Evolutionary conservation across 2,113 vertebrate species (phyloP).

Genomic region (Semnornis frantzii): DNA sequence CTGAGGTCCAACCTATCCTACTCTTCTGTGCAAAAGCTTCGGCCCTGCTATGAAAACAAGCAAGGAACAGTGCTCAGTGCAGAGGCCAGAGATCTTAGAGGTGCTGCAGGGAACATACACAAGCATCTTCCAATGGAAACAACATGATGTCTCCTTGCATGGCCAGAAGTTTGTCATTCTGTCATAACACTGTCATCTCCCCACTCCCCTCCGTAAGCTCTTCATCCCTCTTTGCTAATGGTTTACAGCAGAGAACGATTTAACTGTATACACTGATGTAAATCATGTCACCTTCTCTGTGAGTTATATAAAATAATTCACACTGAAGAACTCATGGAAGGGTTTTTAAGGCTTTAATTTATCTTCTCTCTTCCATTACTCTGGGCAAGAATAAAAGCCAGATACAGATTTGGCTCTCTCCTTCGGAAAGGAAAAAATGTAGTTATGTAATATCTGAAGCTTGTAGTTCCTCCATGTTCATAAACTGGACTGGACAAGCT

Average conservation of each 20-base stretch:
- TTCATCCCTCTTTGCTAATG: slow-evolving; percentile 63
- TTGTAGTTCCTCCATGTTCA: background rate
- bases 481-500: background rate
- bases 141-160: slow-evolving; percentile 43
- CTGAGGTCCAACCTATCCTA: background rate
- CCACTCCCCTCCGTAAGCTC: slow-evolving; percentile 49
- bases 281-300: slow-evolving; percentile 61
- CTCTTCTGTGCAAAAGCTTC: background rate
- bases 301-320: slow-evolving; percentile 62
- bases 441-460: slow-evolving; percentile 17
- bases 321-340: slow-evolving; percentile 5
- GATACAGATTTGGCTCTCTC: slow-evolving; percentile 26
- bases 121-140: slow-evolving; percentile 55
- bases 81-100: slow-evolving; percentile 38
- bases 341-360: slow-evolving; percentile 50
- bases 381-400: slow-evolving; percentile 53
- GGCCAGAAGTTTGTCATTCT: slow-evolving; percentile 38
- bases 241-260: slow-evolving; percentile 60
- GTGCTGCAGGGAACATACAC: slow-evolving; percentile 33
- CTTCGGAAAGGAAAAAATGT: background rate
- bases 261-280: slow-evolving; percentile 58
- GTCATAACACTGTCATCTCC: slow-evolving; percentile 60
- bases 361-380: slow-evolving; percentile 66
- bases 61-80: background rate
- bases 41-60: slow-evolving; percentile 27